Conservation (phyloP, 2,888 invertebrate species). For the Microplitis deprimator region DNA sequence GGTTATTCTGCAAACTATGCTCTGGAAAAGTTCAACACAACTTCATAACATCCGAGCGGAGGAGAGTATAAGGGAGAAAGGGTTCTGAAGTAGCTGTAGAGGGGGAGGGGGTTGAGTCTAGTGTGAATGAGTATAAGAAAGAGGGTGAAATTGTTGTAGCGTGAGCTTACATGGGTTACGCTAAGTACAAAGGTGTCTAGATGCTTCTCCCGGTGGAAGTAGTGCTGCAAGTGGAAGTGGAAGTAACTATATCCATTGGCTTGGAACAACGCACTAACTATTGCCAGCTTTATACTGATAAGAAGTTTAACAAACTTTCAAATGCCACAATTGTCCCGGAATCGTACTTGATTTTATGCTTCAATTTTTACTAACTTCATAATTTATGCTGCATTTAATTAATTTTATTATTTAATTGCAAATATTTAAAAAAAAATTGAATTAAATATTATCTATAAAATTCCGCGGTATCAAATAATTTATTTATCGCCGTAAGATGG, state of each 20-base stretch:
- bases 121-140: slow-evolving; percentile 47
- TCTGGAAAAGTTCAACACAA: slow-evolving; percentile 71
- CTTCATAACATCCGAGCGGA: slow-evolving; percentile 66
- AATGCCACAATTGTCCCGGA: slow-evolving; percentile 33
- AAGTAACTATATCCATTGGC: slow-evolving; percentile 58
- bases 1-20: slow-evolving; percentile 68
- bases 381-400: too few species aligned
- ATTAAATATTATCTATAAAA: too few species aligned
- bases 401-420: too few species aligned
- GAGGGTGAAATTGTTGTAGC: slow-evolving; percentile 70
- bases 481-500: too few species aligned
- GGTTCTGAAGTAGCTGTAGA: slow-evolving; percentile 56
- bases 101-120: slow-evolving; percentile 34
- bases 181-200: slow-evolving; percentile 70
- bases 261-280: slow-evolving; percentile 49
- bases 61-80: slow-evolving; percentile 50
- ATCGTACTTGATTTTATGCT: too few species aligned
- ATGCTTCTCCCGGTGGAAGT: slow-evolving; percentile 20
- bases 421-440: too few species aligned
- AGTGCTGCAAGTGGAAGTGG: background rate
- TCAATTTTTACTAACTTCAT: too few species aligned
- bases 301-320: slow-evolving; percentile 43
- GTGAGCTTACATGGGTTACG: slow-evolving; percentile 71
- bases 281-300: slow-evolving; percentile 36
- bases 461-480: too few species aligned